Percentiles rank a stretch among this genome's conserved stretches.
Conservation (phyloP, 2,888 invertebrate species). For the Habroteleia sp. region DNA sequence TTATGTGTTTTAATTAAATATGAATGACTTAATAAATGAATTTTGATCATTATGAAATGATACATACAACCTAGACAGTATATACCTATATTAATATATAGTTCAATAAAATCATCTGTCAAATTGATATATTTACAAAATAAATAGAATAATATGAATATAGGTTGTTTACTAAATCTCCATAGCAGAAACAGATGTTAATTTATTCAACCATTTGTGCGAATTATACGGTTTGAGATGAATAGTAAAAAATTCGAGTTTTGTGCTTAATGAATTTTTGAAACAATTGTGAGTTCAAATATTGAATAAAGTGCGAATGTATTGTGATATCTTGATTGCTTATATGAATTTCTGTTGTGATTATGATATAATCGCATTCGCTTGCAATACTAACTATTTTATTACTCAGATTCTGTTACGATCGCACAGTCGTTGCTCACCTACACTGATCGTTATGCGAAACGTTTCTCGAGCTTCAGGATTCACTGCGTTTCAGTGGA, state of each 20-base stretch:
- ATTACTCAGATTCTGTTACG: slow-evolving; percentile 51
- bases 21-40: too few species aligned
- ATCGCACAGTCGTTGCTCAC: slow-evolving; percentile 54
- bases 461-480: slow-evolving; percentile 59
- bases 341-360: slow-evolving; percentile 37
- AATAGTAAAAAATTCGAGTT: slow-evolving; percentile 2
- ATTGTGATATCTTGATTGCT: slow-evolving; percentile 32
- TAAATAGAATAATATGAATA: too few species aligned
- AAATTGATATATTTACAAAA: too few species aligned
- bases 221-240: too few species aligned
- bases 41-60: too few species aligned
- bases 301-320: slow-evolving; percentile 13
- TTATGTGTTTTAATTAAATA: too few species aligned
- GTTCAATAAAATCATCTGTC: too few species aligned
- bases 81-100: too few species aligned
- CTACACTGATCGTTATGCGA: slow-evolving; percentile 57
- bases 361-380: slow-evolving; percentile 45
- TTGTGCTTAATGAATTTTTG: slow-evolving; percentile 2
- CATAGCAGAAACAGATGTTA: too few species aligned
- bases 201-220: too few species aligned
- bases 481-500: slow-evolving; percentile 53
- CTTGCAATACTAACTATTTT: slow-evolving; percentile 54
- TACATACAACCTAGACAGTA: too few species aligned
- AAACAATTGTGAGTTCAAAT: slow-evolving; percentile 12
- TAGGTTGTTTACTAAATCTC: too few species aligned